Percentiles rank a stretch among this genome's conserved stretches.
These are phyloP conservation scores for Rousettus madagascariensis DNA, from an alignment of 2,797 vertebrate genomes.

Conservation along the genomic window DNA sequence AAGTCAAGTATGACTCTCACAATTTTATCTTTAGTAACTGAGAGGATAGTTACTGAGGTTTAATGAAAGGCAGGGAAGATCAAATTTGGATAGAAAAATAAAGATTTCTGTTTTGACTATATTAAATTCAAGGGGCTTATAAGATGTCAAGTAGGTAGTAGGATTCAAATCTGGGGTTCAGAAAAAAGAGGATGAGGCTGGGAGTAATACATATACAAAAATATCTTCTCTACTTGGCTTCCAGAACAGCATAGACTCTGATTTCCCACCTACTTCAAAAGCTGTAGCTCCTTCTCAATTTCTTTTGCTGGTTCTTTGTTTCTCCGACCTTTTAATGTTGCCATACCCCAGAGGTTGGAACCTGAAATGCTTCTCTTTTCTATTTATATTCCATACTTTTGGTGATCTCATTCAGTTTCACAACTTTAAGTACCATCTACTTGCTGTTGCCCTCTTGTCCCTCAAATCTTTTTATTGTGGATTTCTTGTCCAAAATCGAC, in stretches of 20 bases:
- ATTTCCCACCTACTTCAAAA: neutral
- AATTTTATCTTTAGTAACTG: neutral
- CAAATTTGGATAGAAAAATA: neutral
- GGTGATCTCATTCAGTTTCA: neutral
- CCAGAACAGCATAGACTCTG: neutral
- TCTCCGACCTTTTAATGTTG: neutral
- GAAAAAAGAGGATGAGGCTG: neutral
- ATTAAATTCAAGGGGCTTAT: neutral
- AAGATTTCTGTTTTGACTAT: neutral
- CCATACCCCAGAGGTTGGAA: neutral
- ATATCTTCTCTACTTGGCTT: neutral
- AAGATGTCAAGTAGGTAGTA: neutral
- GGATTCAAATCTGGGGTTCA: neutral
- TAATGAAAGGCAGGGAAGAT: neutral
- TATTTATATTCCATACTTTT: neutral
- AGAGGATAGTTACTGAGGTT: neutral
- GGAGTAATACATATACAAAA: neutral
- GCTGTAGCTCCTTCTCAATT: neutral
- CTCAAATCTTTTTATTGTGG: neutral
- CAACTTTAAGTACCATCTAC: neutral
- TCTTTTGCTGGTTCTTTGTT: neutral
- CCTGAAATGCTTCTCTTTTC: neutral
- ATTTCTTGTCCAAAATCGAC: neutral
- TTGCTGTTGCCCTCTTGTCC: neutral
- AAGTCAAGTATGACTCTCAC: neutral